Evolutionary conservation across 2,113 vertebrate genomes (phyloP).

Genomic region (Dolichallabes microphthalmus): DNA sequence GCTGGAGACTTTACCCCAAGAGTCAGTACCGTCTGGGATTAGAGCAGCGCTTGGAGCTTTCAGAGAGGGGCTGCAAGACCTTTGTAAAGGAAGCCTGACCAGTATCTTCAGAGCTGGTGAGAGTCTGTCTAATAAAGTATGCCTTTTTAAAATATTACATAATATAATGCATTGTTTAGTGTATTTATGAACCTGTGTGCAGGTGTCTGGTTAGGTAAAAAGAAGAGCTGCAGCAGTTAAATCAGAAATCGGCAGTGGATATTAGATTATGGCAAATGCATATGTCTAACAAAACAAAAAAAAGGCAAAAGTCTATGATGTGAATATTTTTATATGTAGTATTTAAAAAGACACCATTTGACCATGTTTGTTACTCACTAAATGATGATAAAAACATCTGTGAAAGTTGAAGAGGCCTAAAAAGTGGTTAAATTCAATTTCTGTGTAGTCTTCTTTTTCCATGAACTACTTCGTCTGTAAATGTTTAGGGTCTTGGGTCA

Average conservation of each 20-base stretch:
- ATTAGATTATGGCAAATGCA: not conserved
- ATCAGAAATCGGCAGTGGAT: not conserved
- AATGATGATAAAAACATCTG: not conserved
- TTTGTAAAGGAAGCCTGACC: conserved; percentile 61
- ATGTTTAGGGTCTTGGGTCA: not conserved
- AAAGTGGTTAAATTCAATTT: not conserved
- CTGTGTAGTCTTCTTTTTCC: not conserved
- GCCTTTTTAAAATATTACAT: not conserved
- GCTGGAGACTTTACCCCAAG: conserved; percentile 23
- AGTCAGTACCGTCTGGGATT: conserved; percentile 49
- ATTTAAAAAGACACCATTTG: not conserved
- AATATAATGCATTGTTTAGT: not conserved
- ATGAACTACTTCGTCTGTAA: not conserved
- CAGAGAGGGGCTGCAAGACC: conserved; percentile 57
- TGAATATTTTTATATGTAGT: not conserved
- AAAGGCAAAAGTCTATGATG: not conserved
- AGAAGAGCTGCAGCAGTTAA: not conserved
- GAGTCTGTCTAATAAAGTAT: conserved; percentile 7
- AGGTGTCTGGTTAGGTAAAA: not conserved
- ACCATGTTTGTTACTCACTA: not conserved
- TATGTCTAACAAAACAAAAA: not conserved
- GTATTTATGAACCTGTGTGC: not conserved
- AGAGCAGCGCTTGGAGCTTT: conserved; percentile 58
- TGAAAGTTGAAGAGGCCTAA: not conserved
- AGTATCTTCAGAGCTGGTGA: conserved; percentile 63